Evolutionary conservation across 2,888 invertebrate genomes (phyloP).

Genomic region (Linnaemya vulpina): DNA sequence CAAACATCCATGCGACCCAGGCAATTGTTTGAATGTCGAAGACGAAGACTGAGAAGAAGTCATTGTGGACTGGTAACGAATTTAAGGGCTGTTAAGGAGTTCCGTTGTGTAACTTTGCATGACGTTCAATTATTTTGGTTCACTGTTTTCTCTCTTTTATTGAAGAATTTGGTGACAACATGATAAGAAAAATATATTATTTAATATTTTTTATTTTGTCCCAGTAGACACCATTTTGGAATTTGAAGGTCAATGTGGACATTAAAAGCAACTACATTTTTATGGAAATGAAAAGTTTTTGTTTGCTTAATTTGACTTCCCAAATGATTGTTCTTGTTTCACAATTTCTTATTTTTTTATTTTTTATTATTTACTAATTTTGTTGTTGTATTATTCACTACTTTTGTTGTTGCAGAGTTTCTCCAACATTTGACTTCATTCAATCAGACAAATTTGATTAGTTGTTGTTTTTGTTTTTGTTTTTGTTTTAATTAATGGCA

Average conservation of each 20-base stretch:
- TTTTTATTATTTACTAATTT: slow-evolving; percentile 20
- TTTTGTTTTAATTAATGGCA: slow-evolving; percentile 11
- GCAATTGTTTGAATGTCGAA: slow-evolving; percentile 65
- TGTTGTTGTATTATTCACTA: slow-evolving; percentile 26
- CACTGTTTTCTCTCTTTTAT: slow-evolving; percentile 4
- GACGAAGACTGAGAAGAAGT: slow-evolving; percentile 13
- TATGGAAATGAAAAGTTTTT: slow-evolving; percentile 40
- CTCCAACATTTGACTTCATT: slow-evolving; percentile 4
- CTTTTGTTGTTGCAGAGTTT: slow-evolving; percentile 21
- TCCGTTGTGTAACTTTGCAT: slow-evolving; percentile 30
- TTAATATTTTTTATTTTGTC: slow-evolving; percentile 20
- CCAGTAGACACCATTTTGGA: slow-evolving; percentile 32
- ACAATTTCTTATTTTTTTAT: too few species aligned
- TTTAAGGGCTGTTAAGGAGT: slow-evolving; percentile 35
- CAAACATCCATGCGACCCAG: slow-evolving; percentile 59
- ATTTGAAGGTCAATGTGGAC: slow-evolving; percentile 46
- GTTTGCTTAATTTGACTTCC: slow-evolving; percentile 9
- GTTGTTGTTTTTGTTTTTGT: slow-evolving; percentile 18
- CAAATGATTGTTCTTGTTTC: not conserved
- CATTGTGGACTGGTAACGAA: slow-evolving; percentile 47
- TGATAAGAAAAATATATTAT: not conserved
- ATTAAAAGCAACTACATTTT: slow-evolving; percentile 37
- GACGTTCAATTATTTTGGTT: slow-evolving; percentile 37
- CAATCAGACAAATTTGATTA: slow-evolving; percentile 27
- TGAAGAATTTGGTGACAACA: slow-evolving; percentile 20